These are phyloP conservation scores for Brachionus sp. DNA, from an alignment of 1,140 invertebrate species.

Conservation along the genomic window DNA sequence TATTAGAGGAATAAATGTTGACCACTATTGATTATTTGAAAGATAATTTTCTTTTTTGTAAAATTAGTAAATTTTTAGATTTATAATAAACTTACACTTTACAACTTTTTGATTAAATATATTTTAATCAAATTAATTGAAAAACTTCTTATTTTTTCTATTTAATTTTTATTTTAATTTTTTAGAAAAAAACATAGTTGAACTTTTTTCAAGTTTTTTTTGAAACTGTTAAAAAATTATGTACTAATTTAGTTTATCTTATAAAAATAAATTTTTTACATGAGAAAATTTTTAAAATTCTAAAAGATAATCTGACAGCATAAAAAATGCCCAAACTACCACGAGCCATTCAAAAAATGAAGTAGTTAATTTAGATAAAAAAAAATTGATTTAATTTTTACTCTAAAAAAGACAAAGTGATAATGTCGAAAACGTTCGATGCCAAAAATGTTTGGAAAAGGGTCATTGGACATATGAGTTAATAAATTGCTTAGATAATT, in stretches of 20 bases:
- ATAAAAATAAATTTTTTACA: background rate
- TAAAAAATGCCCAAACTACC: constrained; percentile 18
- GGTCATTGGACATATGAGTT: constrained; percentile 84
- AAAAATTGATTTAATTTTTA: background rate
- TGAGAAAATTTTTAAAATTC: background rate
- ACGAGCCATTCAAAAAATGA: constrained; percentile 30
- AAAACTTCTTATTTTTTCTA: too few relatives aligned
- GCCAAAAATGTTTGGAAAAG: constrained; percentile 83
- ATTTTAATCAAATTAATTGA: background rate
- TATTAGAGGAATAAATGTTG: too few relatives aligned
- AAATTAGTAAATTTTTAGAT: too few relatives aligned
- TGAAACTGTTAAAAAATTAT: background rate
- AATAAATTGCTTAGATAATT: background rate
- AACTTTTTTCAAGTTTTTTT: background rate
- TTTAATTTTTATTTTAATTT: background rate
- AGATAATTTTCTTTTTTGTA: too few relatives aligned
- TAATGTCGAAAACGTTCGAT: constrained; percentile 64
- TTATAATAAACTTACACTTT: too few relatives aligned
- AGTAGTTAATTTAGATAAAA: background rate
- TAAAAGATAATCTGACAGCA: background rate
- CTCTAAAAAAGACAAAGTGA: background rate
- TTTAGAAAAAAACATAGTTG: background rate
- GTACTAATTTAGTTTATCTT: background rate
- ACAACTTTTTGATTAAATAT: too few relatives aligned
- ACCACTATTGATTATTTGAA: too few relatives aligned